Base-by-base conservation (phyloP, 2,888 invertebrate species). In the Chironomus riparius region DNA sequence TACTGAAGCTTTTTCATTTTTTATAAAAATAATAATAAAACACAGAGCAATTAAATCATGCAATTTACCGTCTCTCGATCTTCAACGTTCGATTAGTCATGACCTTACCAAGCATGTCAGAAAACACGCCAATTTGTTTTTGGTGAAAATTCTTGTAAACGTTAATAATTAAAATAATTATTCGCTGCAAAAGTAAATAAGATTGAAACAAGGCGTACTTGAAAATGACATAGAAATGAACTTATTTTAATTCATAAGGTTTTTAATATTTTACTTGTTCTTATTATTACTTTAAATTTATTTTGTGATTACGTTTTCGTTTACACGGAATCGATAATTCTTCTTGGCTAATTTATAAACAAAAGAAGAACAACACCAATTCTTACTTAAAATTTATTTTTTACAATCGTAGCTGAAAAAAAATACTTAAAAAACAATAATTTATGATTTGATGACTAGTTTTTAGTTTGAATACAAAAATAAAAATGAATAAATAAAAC, bases 81-180 rank as follows among this genome's bases (percentile, higher is more conserved):
- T 65, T 65, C 65, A 65, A 65, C 65, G 65, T 65, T 65, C 65
- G 65, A 65, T 65, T 65, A 65, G 65, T 65, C 65, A 12, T 65
- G 21, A 65, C 65, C 62, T 62, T 22, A 62, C 15, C n/a, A 56
- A 15, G 38, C 56, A 18, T n/a, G 50, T 6, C n/a, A 56, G 18
- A 1, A 56, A 56, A 50, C 3, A 56, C 10, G 38, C 38, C 38
- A 38, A 38, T 38, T 38, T 38, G 38, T 56, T 56, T 65, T 65
- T 22, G 13, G 21, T 24, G 65, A 22, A 65, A 65, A 65, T 65
- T 65, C 22, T 65, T 65, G 65, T 65, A 65, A 65, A 65, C 65
- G 65, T 65, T 65, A 38, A 38, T 65, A 65, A 22, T 4, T 38
- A 38, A 56, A 15, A 56, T 56, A 56, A 21, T 62, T 62, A 21